Evolutionary conservation across 1,140 invertebrate species (phyloP).

Genomic region (Bombus waltoni): DNA sequence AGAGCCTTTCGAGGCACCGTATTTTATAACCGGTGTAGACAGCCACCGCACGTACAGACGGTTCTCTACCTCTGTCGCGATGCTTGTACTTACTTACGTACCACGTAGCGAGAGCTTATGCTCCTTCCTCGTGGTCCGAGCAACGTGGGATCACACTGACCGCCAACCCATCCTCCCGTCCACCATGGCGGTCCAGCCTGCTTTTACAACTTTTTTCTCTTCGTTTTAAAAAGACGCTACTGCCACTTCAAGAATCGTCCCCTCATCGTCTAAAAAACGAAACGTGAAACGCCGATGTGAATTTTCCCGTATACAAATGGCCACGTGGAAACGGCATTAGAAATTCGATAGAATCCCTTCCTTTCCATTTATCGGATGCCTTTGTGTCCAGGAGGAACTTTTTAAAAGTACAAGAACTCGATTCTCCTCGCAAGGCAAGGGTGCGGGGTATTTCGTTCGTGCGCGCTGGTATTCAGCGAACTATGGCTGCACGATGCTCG

Average conservation of each 20-base stretch:
- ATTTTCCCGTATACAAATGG: not conserved
- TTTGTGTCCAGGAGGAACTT: not conserved
- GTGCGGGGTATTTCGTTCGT: slow-evolving; percentile 47
- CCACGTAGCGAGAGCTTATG: slow-evolving; percentile 20
- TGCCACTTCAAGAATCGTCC: not conserved
- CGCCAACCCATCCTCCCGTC: not conserved
- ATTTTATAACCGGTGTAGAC: slow-evolving; percentile 73
- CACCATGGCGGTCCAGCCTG: not conserved
- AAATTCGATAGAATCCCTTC: slow-evolving; percentile 29
- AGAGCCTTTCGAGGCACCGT: slow-evolving; percentile 66
- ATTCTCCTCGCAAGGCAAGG: not conserved
- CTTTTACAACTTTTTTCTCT: not conserved
- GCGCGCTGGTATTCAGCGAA: slow-evolving; percentile 21
- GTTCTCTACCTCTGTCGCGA: slow-evolving; percentile 41
- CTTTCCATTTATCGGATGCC: not conserved
- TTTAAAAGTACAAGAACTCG: slow-evolving; percentile 4
- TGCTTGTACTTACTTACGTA: slow-evolving; percentile 19
- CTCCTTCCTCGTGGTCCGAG: slow-evolving; percentile 34
- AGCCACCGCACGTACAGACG: slow-evolving; percentile 63
- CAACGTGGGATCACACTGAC: slow-evolving; percentile 34
- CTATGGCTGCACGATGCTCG: slow-evolving; percentile 17
- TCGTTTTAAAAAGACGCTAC: not conserved
- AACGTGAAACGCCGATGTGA: not conserved
- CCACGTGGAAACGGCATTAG: not conserved
- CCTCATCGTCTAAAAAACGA: not conserved